These are phyloP conservation scores for Drosophila anceps DNA, from an alignment of 2,888 invertebrate species.

Conservation along the genomic window DNA sequence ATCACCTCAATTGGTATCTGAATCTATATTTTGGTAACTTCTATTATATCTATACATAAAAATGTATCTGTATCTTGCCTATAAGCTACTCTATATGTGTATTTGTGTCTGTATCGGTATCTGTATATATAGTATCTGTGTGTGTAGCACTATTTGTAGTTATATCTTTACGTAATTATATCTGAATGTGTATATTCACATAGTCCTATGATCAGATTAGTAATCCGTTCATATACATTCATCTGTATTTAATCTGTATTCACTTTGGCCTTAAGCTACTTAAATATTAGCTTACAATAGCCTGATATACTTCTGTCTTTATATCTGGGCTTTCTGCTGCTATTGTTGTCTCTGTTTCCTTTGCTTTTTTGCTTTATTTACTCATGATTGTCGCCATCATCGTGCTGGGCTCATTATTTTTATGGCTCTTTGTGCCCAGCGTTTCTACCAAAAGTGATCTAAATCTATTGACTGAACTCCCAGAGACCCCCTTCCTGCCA, in stretches of 20 bases:
- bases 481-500: constrained; percentile 37
- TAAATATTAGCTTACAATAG: constrained; percentile 11
- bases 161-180: background rate
- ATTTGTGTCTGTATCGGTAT: constrained; percentile 1
- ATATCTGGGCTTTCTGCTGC: constrained; percentile 6
- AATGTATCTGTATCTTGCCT: background rate
- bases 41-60: background rate
- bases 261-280: background rate
- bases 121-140: background rate
- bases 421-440: constrained; percentile 65
- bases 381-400: constrained; percentile 73
- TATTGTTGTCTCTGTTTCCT: constrained; percentile 22
- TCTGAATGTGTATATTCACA: too few species aligned
- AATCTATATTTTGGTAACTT: constrained; percentile 1
- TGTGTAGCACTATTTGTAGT: background rate
- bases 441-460: constrained; percentile 67
- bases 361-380: constrained; percentile 36
- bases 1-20: background rate
- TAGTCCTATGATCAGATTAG: background rate
- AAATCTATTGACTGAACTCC: constrained; percentile 75
- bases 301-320: constrained; percentile 8
- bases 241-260: constrained; percentile 1
- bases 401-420: constrained; percentile 76
- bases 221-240: background rate
- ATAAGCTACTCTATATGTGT: too few species aligned